phyloP scores from a whole-genome alignment of 1,140 invertebrate genomes.

The Aphelenchoides avenae region DNA sequence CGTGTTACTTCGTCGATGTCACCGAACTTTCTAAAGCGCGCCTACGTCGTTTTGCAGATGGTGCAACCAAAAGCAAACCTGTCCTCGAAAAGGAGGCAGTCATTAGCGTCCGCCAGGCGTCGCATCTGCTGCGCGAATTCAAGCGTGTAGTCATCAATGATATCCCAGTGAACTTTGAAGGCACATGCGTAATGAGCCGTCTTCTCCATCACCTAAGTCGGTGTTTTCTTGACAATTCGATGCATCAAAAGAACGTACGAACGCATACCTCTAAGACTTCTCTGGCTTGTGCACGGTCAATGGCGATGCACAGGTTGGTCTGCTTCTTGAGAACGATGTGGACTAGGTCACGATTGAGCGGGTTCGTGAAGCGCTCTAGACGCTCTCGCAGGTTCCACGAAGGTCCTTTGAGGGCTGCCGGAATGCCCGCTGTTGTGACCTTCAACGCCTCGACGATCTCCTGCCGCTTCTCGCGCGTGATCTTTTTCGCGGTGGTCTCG shows the following conservation, averaged over 20 bases:
- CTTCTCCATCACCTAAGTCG: constrained; percentile 64
- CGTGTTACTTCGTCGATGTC: constrained; percentile 90
- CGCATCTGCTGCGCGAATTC: constrained; percentile 68
- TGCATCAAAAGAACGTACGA: too few relatives aligned
- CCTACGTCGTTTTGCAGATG: neutral
- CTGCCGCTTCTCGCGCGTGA: too few relatives aligned
- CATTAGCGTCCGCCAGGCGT: constrained; percentile 69
- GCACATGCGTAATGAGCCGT: constrained; percentile 77
- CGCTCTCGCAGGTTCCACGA: constrained; percentile 6
- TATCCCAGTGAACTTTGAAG: constrained; percentile 85
- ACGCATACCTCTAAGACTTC: constrained; percentile 29
- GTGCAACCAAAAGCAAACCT: constrained; percentile 61
- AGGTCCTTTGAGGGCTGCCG: constrained; percentile 21
- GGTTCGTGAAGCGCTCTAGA: constrained; percentile 26
- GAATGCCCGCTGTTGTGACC: constrained; percentile 41
- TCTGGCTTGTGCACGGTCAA: constrained; percentile 16
- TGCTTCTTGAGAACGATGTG: constrained; percentile 34
- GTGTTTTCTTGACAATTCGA: too few relatives aligned
- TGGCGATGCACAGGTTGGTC: constrained; percentile 41
- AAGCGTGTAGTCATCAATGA: constrained; percentile 73
- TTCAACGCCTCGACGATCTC: constrained; percentile 1
- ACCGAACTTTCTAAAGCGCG: constrained; percentile 78
- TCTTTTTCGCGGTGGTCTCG: constrained; percentile 29
- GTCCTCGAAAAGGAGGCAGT: constrained; percentile 91
- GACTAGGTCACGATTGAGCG: constrained; percentile 30